These are phyloP conservation scores for Nycticryphes semicollaris DNA, from an alignment of 2,113 vertebrate genomes.

Conservation along the genomic window DNA sequence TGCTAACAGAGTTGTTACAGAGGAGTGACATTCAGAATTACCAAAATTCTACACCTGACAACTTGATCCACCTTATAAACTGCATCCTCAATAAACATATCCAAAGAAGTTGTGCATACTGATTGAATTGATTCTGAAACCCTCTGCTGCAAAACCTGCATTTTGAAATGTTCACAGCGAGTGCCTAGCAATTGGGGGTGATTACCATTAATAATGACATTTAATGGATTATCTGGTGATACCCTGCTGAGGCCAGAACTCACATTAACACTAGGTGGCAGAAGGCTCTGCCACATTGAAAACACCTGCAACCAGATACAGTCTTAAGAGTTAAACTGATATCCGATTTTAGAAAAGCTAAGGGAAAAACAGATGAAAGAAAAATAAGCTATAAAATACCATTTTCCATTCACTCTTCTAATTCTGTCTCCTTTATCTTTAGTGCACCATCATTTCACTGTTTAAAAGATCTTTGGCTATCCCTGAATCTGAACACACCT, in stretches of 20 bases:
- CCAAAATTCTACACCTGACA: not conserved
- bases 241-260: slow-evolving; percentile 19
- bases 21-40: not conserved
- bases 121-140: not conserved
- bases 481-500: not conserved
- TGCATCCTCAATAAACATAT: not conserved
- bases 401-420: not conserved
- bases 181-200: no score
- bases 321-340: not conserved
- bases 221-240: not conserved
- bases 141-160: not conserved
- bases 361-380: not conserved
- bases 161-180: not conserved
- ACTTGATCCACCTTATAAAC: not conserved
- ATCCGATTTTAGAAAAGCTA: not conserved
- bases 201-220: not conserved
- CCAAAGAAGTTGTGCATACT: not conserved
- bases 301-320: slow-evolving; percentile 37
- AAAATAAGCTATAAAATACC: not conserved
- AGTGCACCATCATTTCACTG: not conserved
- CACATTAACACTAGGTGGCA: slow-evolving; percentile 70
- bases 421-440: not conserved
- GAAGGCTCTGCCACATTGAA: slow-evolving; percentile 55
- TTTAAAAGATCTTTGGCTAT: not conserved
- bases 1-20: not conserved